Evolutionary conservation across 2,888 invertebrate species (phyloP).

Genomic region (Cecidostiba fungosa): DNA sequence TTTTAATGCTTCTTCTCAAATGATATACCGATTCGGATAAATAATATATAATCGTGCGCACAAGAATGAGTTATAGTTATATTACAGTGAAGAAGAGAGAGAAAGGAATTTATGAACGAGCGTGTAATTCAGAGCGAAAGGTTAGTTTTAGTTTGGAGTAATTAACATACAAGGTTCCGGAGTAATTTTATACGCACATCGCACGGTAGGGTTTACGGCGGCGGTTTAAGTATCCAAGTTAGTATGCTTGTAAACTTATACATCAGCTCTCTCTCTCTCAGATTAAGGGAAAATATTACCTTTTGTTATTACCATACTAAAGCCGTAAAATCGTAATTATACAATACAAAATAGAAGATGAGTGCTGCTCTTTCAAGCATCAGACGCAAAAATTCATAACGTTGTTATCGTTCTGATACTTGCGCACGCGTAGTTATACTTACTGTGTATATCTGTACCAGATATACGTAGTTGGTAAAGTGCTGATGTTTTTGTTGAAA

Average conservation of each 20-base stretch:
- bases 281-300: constrained; percentile 4
- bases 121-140: background rate
- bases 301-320: constrained; percentile 24
- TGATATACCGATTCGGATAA: background rate
- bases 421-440: too few species aligned
- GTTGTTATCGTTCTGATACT: background rate
- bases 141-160: constrained; percentile 3
- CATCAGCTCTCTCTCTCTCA: constrained; percentile 7
- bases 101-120: background rate
- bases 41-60: too few species aligned
- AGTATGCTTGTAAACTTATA: constrained; percentile 23
- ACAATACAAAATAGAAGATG: constrained; percentile 16
- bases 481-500: too few species aligned
- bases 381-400: background rate
- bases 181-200: constrained; percentile 13
- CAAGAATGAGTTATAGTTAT: too few species aligned
- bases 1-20: background rate
- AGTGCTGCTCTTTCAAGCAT: background rate
- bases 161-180: constrained; percentile 8
- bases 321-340: constrained; percentile 12
- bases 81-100: too few species aligned
- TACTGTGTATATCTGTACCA: too few species aligned
- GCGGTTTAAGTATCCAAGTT: constrained; percentile 22
- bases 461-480: too few species aligned
- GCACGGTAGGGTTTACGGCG: constrained; percentile 16